Percentiles rank a stretch among this genome's conserved stretches.
These are phyloP conservation scores for Ligdia adustata DNA, from an alignment of 2,888 invertebrate species.

Conservation along the genomic window DNA sequence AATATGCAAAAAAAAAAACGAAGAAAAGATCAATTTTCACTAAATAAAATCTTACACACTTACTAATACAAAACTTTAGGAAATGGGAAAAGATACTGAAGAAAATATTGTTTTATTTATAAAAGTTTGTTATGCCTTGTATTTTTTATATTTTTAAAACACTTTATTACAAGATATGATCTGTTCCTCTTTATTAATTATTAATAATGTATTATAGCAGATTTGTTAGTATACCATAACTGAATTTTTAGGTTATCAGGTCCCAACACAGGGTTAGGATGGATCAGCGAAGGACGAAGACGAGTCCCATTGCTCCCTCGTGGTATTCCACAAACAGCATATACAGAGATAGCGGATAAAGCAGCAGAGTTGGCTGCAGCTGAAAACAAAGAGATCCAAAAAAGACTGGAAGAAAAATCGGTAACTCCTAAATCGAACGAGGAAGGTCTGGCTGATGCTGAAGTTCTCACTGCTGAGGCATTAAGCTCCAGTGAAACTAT, in stretches of 20 bases:
- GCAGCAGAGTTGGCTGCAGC: slow-evolving; percentile 81
- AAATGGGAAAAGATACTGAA: too few relatives aligned
- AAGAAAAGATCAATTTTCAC: too few relatives aligned
- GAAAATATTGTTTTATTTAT: too few relatives aligned
- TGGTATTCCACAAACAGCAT: slow-evolving; percentile 92
- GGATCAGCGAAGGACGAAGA: slow-evolving; percentile 95
- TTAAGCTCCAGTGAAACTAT: slow-evolving; percentile 55
- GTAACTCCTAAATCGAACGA: slow-evolving; percentile 63
- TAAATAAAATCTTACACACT: too few relatives aligned
- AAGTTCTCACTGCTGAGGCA: slow-evolving; percentile 62
- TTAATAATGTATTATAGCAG: too few relatives aligned
- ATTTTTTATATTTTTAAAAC: too few relatives aligned
- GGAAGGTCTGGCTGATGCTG: slow-evolving; percentile 59
- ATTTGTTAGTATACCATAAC: too few relatives aligned
- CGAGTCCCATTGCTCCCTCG: slow-evolving; percentile 92
- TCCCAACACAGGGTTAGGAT: slow-evolving; percentile 88
- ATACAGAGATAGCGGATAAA: slow-evolving; percentile 92
- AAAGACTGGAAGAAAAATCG: slow-evolving; percentile 68
- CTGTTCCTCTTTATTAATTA: too few relatives aligned
- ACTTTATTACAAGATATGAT: too few relatives aligned
- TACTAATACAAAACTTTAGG: too few relatives aligned
- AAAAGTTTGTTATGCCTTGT: too few relatives aligned
- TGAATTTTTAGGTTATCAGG: slow-evolving; percentile 85
- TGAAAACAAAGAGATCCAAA: slow-evolving; percentile 68
- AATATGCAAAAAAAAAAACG: too few relatives aligned